Base-by-base conservation (phyloP, 2,113 vertebrate genomes). In the Cephalopholis sonnerati region DNA sequence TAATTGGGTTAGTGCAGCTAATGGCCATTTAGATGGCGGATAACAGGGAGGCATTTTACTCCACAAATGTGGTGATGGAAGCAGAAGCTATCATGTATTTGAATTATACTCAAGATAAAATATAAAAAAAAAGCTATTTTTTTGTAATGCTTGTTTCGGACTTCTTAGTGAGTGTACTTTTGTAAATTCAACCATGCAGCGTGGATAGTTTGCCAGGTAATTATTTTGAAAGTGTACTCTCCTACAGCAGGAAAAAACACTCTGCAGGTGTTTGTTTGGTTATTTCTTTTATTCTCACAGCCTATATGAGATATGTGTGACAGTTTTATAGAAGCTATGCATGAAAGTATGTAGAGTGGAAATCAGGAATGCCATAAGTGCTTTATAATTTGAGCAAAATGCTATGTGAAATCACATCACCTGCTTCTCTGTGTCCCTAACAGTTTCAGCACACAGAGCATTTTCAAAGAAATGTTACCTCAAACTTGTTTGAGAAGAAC, bases 11-110 rank as follows among this genome's bases (percentile, higher is more conserved):
- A 94, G 91, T 89, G 85, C 89, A 84, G 84, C 91, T 95, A 95
- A 94, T 94, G 94, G 95, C 93, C 93, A 93, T 94, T 96, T 94
- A 94, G 94, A 95, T 95, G 92, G 87, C 55, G 85, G 93, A 95
- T 94, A 95, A 93, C 92, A 92, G 90, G 87, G 87, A 92, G 85
- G 90, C 83, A 76, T 93, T 93, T 93, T 91, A 91, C 92, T 92
- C 82, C 86, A 85, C 82, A 91, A 92, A 94, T 93, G 91, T 91
- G 86, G 87, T 86, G 91, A 94, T 93, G 94, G 93, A 94, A 87
- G 85, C 87, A 88, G 87, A 93, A 89, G 93, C 93, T 91, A 83
- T 90, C 80, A 46, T 85, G 91, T 88, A 91, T 94, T 93, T 93
- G 89, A 91, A 93, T 92, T 92, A 83, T 84, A 74, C 79, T 86